phyloP scores from a whole-genome alignment of 2,888 invertebrate species.

The Argyresthia goedartella region DNA sequence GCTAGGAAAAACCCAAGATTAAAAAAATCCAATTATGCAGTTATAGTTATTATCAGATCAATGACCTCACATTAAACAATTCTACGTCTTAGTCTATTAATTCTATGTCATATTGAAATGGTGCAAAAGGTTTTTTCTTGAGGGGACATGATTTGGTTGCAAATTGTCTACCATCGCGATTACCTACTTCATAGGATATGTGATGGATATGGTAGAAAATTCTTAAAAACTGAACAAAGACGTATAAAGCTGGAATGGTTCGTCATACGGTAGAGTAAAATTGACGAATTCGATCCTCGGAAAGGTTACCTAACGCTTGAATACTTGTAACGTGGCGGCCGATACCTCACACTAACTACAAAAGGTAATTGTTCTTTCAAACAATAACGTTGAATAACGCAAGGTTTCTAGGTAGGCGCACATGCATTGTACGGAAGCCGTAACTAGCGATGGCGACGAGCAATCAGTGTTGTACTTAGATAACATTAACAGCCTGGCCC shows the following conservation, averaged over 20 bases:
- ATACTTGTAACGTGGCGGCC: constrained; percentile 21
- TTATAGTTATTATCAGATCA: too few species aligned
- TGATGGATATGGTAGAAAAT: not conserved
- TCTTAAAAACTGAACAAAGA: constrained; percentile 36
- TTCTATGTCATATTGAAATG: too few species aligned
- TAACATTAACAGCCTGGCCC: constrained; percentile 6
- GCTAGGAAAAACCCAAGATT: too few species aligned
- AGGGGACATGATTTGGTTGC: too few species aligned
- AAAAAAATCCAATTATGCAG: too few species aligned
- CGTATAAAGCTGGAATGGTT: constrained; percentile 31
- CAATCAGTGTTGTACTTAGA: constrained; percentile 19
- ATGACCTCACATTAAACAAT: too few species aligned
- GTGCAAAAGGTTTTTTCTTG: too few species aligned
- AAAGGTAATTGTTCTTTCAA: constrained; percentile 68
- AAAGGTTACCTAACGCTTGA: constrained; percentile 49
- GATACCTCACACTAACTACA: constrained; percentile 49
- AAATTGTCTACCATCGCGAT: too few species aligned
- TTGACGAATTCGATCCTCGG: constrained; percentile 47
- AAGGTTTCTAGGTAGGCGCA: constrained; percentile 56
- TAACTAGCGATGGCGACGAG: constrained; percentile 27
- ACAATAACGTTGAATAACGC: constrained; percentile 62
- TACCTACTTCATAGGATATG: too few species aligned
- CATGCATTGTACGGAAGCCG: constrained; percentile 28
- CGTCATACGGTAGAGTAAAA: constrained; percentile 32
- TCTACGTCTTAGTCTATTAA: too few species aligned